Evolutionary conservation across 2,797 vertebrate species (phyloP).

Genomic region (Novumbra hubbsi): DNA sequence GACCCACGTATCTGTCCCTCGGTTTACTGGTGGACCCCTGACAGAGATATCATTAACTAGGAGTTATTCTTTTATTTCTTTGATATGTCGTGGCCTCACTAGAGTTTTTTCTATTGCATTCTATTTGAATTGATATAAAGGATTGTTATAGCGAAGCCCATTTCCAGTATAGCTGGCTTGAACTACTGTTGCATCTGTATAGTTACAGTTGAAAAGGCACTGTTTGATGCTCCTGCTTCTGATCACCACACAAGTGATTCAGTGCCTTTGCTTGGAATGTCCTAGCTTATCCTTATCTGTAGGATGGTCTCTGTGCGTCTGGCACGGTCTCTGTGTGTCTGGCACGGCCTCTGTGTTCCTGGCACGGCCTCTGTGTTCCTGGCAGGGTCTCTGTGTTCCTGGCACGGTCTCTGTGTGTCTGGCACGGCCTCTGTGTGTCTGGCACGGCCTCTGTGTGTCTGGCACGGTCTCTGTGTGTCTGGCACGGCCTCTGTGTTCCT

Average conservation of each 20-base stretch:
- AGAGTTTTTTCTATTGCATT: neutral
- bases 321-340: slow-evolving; percentile 30
- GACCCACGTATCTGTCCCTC: neutral
- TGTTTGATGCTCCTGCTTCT: neutral
- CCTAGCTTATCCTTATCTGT: slow-evolving; percentile 39
- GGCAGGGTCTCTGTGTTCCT: slow-evolving; percentile 27
- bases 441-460: too few relatives aligned
- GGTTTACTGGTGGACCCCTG: neutral
- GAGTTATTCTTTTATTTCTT: neutral
- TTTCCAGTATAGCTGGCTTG: neutral
- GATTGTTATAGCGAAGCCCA: neutral
- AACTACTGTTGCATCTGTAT: neutral
- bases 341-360: slow-evolving; percentile 27
- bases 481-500: slow-evolving; percentile 27
- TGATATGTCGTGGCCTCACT: neutral
- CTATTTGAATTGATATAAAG: neutral
- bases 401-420: slow-evolving; percentile 25
- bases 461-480: slow-evolving; percentile 25
- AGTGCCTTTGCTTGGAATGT: slow-evolving; percentile 15
- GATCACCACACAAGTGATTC: neutral
- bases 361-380: slow-evolving; percentile 24
- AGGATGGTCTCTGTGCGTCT: slow-evolving; percentile 30
- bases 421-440: slow-evolving; percentile 27
- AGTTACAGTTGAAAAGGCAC: neutral
- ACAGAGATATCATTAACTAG: neutral